Evolutionary conservation across 2,888 invertebrate species (phyloP).

Genomic region (Phengaris alcon): DNA sequence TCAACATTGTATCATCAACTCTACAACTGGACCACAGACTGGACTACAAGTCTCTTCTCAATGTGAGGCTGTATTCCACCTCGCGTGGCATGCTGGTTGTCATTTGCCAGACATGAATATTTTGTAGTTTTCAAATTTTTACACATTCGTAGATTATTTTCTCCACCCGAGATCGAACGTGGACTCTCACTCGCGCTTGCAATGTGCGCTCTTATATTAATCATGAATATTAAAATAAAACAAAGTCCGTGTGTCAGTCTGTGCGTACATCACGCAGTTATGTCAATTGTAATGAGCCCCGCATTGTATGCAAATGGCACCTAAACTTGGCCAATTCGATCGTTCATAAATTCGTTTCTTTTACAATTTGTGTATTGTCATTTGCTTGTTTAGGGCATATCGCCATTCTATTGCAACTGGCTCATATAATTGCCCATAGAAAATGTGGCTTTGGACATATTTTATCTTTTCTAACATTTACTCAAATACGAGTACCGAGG

Average conservation of each 20-base stretch:
- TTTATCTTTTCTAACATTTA: slow-evolving; percentile 2
- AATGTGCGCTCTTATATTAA: background rate
- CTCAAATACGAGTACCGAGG: background rate
- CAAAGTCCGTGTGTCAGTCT: slow-evolving; percentile 19
- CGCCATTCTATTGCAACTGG: background rate
- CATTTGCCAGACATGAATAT: too few relatives aligned
- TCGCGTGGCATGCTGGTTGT: too few relatives aligned
- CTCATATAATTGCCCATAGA: slow-evolving; percentile 11
- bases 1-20: background rate
- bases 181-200: too few relatives aligned
- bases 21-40: background rate
- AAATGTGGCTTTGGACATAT: slow-evolving; percentile 11
- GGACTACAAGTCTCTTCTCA: background rate
- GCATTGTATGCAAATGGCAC: slow-evolving; percentile 68
- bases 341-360: slow-evolving; percentile 28
- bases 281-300: slow-evolving; percentile 63
- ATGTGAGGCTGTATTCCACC: background rate
- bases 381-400: slow-evolving; percentile 24
- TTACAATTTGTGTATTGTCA: slow-evolving; percentile 21
- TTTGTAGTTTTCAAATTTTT: too few relatives aligned
- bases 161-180: background rate
- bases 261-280: slow-evolving; percentile 44
- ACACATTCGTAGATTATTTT: too few relatives aligned
- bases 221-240: slow-evolving; percentile 14
- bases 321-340: slow-evolving; percentile 34